These are phyloP conservation scores for Hybos culiciformis DNA, from an alignment of 2,888 invertebrate genomes.

Conservation along the genomic window DNA sequence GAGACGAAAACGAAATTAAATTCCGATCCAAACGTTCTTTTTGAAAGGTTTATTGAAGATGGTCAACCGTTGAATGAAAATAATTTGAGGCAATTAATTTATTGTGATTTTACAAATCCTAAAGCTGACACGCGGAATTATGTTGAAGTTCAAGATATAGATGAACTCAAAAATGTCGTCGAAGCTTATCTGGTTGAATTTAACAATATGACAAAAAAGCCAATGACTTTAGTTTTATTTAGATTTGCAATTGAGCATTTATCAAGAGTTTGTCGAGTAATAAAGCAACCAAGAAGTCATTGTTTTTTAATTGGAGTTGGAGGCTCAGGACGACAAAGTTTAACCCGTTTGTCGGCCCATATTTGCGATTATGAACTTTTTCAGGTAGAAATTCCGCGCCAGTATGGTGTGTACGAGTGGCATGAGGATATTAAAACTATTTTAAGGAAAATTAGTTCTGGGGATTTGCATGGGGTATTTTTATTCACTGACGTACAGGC, in stretches of 20 bases:
- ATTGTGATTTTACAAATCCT: conserved; percentile 90
- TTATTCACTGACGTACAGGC: conserved; percentile 84
- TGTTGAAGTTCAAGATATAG: conserved; percentile 74
- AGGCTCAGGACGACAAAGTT: conserved; percentile 84
- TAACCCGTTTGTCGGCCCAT: conserved; percentile 80
- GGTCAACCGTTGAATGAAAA: conserved; percentile 49
- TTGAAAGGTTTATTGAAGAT: conserved; percentile 46
- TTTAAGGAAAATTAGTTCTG: conserved; percentile 63
- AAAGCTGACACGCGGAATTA: conserved; percentile 82
- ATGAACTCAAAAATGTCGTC: conserved; percentile 64
- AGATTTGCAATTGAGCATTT: conserved; percentile 92
- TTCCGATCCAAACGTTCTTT: conserved; percentile 54
- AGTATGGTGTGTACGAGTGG: conserved; percentile 75
- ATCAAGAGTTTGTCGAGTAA: conserved; percentile 75
- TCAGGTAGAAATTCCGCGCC: conserved; percentile 81
- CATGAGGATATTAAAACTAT: conserved; percentile 80
- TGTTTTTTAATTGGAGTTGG: conserved; percentile 82
- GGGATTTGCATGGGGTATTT: conserved; percentile 78
- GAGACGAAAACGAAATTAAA: conserved; percentile 47
- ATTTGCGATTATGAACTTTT: conserved; percentile 88
- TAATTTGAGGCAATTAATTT: conserved; percentile 74
- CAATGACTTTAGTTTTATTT: conserved; percentile 88
- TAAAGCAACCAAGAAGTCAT: conserved; percentile 86
- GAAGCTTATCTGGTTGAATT: conserved; percentile 82
- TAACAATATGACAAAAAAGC: conserved; percentile 91